Conservation (phyloP, 2,888 invertebrate species). For the Xiphydria camelus region DNA sequence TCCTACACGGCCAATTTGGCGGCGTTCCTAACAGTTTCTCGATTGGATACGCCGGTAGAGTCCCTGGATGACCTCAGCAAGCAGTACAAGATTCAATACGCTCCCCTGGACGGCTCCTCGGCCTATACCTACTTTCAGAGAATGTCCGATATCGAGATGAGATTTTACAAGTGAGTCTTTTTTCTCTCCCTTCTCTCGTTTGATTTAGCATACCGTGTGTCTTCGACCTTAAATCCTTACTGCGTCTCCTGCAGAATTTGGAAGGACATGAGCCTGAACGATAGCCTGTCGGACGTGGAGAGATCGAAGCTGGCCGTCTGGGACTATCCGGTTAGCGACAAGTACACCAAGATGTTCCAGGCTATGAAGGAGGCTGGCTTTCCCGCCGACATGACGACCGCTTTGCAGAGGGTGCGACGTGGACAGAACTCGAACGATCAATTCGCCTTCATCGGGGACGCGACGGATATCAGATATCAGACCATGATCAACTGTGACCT, state of each 20-base stretch:
- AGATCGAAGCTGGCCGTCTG: slow-evolving; percentile 94
- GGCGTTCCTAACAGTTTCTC: slow-evolving; percentile 92
- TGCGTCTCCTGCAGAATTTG: slow-evolving; percentile 85
- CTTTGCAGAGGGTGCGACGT: slow-evolving; percentile 69
- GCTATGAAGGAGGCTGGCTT: slow-evolving; percentile 85
- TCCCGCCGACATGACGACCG: slow-evolving; percentile 78
- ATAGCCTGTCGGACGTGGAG: slow-evolving; percentile 86
- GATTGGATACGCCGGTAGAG: slow-evolving; percentile 90
- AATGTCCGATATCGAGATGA: slow-evolving; percentile 93
- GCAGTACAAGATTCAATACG: slow-evolving; percentile 95
- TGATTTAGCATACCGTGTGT: not conserved
- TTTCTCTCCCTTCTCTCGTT: not conserved
- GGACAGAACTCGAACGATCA: slow-evolving; percentile 72
- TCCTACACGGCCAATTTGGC: slow-evolving; percentile 98
- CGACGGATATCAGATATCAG: slow-evolving; percentile 85
- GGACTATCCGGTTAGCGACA: slow-evolving; percentile 99
- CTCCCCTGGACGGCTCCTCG: slow-evolving; percentile 84
- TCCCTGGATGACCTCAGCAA: slow-evolving; percentile 93
- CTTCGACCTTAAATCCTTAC: not conserved
- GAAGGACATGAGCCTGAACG: slow-evolving; percentile 97
- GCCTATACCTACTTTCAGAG: slow-evolving; percentile 93
- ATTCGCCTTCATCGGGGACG: slow-evolving; percentile 93
- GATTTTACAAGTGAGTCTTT: slow-evolving; percentile 85
- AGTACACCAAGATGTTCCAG: slow-evolving; percentile 98
- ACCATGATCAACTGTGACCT: slow-evolving; percentile 85